A percentile compares a stretch with the other conserved stretches of the same genome.
Evolutionary conservation across 1,140 invertebrate genomes (phyloP).

Genomic region (Drosophila leontia): DNA sequence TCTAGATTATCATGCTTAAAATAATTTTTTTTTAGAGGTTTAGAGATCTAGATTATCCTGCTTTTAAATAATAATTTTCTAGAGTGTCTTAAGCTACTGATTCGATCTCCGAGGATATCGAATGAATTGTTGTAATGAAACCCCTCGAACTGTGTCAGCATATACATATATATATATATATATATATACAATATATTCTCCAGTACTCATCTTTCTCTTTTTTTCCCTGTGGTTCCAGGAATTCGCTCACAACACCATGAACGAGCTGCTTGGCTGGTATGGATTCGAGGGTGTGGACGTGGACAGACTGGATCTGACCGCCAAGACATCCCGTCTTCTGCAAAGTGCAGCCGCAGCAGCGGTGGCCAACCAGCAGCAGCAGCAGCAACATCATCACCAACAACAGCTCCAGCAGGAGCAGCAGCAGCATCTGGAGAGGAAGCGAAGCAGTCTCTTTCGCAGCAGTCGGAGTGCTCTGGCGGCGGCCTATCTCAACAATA

Average conservation of each 20-base stretch:
- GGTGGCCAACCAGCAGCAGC: slow-evolving; percentile 68
- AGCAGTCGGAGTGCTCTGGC: slow-evolving; percentile 65
- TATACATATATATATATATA: neutral
- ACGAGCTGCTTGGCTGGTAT: slow-evolving; percentile 95
- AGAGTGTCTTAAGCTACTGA: slow-evolving; percentile 9
- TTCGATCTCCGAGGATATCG: slow-evolving; percentile 20
- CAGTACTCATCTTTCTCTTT: slow-evolving; percentile 12
- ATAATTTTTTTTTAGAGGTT: neutral
- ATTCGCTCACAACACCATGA: slow-evolving; percentile 95
- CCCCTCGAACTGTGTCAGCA: slow-evolving; percentile 14
- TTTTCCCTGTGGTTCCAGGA: slow-evolving; percentile 88
- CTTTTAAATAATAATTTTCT: neutral
- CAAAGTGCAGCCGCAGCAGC: slow-evolving; percentile 77
- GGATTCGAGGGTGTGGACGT: slow-evolving; percentile 91
- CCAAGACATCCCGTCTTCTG: slow-evolving; percentile 75
- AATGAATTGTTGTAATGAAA: slow-evolving; percentile 12
- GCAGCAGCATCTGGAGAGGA: slow-evolving; percentile 47
- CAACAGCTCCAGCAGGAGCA: slow-evolving; percentile 45
- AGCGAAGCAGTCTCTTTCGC: slow-evolving; percentile 49
- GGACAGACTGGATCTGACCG: slow-evolving; percentile 85
- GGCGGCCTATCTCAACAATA: slow-evolving; percentile 48
- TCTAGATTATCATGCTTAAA: too few species aligned
- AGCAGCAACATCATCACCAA: slow-evolving; percentile 64
- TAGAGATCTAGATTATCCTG: too few species aligned
- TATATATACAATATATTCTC: neutral